Conservation (phyloP, 1,140 invertebrate species). For the Drosophila sturtevanti region DNA sequence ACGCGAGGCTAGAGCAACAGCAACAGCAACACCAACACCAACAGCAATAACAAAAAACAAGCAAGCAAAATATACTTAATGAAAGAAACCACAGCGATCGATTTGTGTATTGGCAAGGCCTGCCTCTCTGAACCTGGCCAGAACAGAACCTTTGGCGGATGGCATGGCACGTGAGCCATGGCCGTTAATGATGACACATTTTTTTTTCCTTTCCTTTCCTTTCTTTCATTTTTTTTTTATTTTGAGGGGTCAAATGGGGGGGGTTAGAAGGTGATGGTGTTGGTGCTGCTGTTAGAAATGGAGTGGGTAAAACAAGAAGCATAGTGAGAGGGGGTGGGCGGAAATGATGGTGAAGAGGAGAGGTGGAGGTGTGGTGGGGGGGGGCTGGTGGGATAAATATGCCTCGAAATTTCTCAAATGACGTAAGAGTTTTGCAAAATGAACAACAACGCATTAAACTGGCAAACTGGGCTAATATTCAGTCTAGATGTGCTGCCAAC, state of each 20-base stretch:
- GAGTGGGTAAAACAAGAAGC: conserved; percentile 5
- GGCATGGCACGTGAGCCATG: conserved; percentile 56
- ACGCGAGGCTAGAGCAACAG: conserved; percentile 32
- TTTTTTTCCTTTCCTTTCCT: background rate
- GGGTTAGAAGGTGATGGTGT: background rate
- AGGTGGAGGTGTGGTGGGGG: conserved; percentile 15
- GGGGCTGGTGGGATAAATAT: background rate
- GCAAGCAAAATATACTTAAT: conserved; percentile 63
- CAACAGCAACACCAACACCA: conserved; percentile 10
- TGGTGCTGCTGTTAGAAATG: background rate
- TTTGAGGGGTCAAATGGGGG: conserved; percentile 7
- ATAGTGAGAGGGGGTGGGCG: no score
- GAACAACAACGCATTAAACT: conserved; percentile 52
- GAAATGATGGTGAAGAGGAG: background rate
- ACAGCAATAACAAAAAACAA: conserved; percentile 26
- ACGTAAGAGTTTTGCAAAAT: conserved; percentile 56
- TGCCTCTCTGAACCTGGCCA: conserved; percentile 2
- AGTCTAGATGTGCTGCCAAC: background rate
- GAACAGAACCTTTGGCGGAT: background rate
- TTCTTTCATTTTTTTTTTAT: background rate
- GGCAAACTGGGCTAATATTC: conserved; percentile 41
- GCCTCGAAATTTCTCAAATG: conserved; percentile 45
- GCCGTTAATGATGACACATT: conserved; percentile 76
- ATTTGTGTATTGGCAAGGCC: conserved; percentile 70
- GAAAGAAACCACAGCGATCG: conserved; percentile 76